Percentiles rank a stretch among this genome's conserved stretches.
These are phyloP conservation scores for Eurytoma adleriae DNA, from an alignment of 2,888 invertebrate genomes.

Conservation along the genomic window DNA sequence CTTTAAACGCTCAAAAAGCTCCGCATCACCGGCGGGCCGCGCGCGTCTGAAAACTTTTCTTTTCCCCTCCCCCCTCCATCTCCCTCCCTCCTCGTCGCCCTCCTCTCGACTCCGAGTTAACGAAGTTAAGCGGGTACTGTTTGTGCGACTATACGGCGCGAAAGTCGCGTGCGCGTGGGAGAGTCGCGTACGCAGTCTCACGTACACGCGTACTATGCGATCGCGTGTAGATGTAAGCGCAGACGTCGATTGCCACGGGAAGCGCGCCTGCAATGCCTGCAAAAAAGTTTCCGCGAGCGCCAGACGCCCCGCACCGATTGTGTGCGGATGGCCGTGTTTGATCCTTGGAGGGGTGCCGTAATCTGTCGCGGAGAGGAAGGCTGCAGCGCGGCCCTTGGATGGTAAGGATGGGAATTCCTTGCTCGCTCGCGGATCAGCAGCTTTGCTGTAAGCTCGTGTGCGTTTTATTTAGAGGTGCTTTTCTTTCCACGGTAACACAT, in stretches of 20 bases:
- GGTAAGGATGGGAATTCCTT: conserved; percentile 24
- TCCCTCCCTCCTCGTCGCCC: not conserved
- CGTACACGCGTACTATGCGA: not conserved
- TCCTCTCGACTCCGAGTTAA: conserved; percentile 2
- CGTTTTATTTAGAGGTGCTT: too few species aligned
- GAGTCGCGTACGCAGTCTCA: too few species aligned
- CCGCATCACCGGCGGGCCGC: not conserved
- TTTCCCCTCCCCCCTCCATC: not conserved
- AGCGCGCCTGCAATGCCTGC: not conserved
- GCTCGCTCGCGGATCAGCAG: conserved; percentile 2
- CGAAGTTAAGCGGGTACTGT: conserved; percentile 27
- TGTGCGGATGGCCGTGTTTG: not conserved
- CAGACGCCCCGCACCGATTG: not conserved
- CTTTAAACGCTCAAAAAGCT: conserved; percentile 10
- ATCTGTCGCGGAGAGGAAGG: too few species aligned
- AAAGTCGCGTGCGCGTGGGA: not conserved
- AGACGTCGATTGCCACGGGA: not conserved
- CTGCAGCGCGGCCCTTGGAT: not conserved
- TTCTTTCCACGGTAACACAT: too few species aligned
- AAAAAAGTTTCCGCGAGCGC: not conserved
- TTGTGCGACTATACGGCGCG: too few species aligned
- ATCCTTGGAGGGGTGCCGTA: not conserved
- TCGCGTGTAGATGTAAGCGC: not conserved
- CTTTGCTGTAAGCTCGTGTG: too few species aligned
- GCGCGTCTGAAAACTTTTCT: conserved; percentile 4